Conservation (phyloP, 2,113 vertebrate species). For the Lutjanus erythropterus region DNA sequence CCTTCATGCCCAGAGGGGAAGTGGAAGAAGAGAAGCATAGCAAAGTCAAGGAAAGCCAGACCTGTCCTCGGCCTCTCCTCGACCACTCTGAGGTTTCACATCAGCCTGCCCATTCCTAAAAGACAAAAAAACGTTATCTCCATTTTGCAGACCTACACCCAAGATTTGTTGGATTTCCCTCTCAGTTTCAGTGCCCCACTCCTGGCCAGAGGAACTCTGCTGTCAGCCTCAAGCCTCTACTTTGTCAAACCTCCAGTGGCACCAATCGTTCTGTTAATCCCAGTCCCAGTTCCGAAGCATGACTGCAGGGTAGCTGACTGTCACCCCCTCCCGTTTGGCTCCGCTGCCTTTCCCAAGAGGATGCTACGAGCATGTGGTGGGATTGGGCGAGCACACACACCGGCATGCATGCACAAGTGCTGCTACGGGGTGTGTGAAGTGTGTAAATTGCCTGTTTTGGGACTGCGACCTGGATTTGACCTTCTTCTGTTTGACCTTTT, state of each 20-base stretch:
- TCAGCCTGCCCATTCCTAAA: conserved; percentile 24
- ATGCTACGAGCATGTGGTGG: conserved; percentile 74
- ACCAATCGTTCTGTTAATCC: conserved; percentile 50
- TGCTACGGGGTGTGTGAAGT: conserved; percentile 65
- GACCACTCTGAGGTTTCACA: conserved; percentile 26
- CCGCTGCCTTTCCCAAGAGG: conserved; percentile 60
- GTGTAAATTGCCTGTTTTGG: conserved; percentile 63
- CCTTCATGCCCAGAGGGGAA: conserved; percentile 60
- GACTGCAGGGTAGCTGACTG: conserved; percentile 62
- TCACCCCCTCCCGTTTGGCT: conserved; percentile 19
- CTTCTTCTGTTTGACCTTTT: conserved; percentile 18
- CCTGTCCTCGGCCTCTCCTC: conserved; percentile 44
- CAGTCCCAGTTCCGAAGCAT: conserved; percentile 53
- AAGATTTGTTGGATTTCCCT: conserved; percentile 65
- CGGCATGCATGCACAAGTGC: conserved; percentile 25
- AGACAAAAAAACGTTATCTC: conserved; percentile 69
- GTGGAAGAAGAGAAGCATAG: conserved; percentile 48
- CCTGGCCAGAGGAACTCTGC: conserved; percentile 40
- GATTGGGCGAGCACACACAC: conserved; percentile 58
- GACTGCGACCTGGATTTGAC: conserved; percentile 50
- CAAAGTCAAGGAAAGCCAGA: conserved; percentile 49
- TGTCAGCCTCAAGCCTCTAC: conserved; percentile 43
- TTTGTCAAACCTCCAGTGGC: conserved; percentile 59
- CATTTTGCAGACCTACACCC: conserved; percentile 66
- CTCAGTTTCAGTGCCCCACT: conserved; percentile 38